Evolutionary conservation across 2,888 invertebrate genomes (phyloP), one percentile per base, ranked within the genome.

Genomic region (Cosmopolites sordidus): DNA sequence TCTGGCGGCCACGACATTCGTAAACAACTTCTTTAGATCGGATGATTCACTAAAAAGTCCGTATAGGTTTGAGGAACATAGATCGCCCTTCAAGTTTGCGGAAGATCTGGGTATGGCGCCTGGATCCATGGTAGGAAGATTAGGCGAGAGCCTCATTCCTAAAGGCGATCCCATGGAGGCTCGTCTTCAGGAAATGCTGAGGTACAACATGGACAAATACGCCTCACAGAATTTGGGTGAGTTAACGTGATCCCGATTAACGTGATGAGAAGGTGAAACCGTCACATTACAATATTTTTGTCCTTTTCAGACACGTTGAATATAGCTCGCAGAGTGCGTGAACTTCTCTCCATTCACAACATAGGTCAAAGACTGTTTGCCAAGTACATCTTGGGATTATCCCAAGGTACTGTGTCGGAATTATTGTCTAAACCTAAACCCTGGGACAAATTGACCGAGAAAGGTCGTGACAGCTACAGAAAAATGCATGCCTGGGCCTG

Each of bases 401-500:
- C 89, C 58, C 98, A 99, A 75, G 99, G 99, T 56, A 99, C 99
- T 16, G 97, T 99, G 43, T 95, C 95, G 61, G 99, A 99, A 77
- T 79, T 99, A 67, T 82, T 99, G 59, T 97, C 97, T 64, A 99
- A 99, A 74, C 99, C 99, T 49, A 97, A 99, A 74, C 96, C 96
- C 11, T 99, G 99, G 99, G 96, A 97, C 78, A 98, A 98, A 77
- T 80, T 99, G 70, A 99, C 99, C 53, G 99, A 99, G 78, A 99
- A 99, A 75, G 99, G 99, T 29, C 81, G 98, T 50, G 99, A 99
- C 79, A 97, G 97, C 66, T 99, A 99, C 78, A 81, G 99, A 69
- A 97, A 98, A 78, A 99, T 99, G 95, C 95, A 97, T 78, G 94
- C 94, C 68, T 99, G 99, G 99, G 94, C 97, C 63, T 91, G 91